Conservation (phyloP, 2,797 vertebrate genomes). For the Todus mexicanus region DNA sequence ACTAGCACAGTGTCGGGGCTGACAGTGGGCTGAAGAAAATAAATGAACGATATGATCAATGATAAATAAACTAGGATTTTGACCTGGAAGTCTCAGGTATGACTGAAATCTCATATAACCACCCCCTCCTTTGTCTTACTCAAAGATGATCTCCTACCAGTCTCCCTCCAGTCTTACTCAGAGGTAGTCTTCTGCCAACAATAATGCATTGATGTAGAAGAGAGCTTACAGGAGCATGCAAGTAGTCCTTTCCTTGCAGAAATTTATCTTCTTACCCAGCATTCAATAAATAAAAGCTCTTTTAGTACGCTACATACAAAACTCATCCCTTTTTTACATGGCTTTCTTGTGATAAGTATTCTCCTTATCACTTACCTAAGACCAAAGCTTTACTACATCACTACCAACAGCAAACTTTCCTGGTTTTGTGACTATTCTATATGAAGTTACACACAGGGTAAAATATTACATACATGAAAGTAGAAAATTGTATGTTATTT, state of each 20-base stretch:
- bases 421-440: not conserved
- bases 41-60: not conserved
- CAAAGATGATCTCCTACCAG: too few species aligned
- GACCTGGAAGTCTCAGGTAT: not conserved
- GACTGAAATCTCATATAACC: not conserved
- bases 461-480: not conserved
- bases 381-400: not conserved
- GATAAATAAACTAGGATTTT: not conserved
- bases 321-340: not conserved
- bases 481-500: not conserved
- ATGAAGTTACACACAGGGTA: not conserved
- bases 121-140: not conserved
- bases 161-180: not conserved
- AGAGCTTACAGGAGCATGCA: not conserved
- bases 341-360: not conserved
- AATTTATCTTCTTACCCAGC: not conserved
- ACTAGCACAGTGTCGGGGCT: not conserved
- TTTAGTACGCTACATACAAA: not conserved
- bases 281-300: not conserved
- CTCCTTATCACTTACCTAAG: not conserved
- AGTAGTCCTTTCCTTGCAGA: not conserved
- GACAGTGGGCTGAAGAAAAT: not conserved
- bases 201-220: not conserved
- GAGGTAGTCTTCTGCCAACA: not conserved
- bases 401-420: not conserved